A percentile compares a stretch with the other conserved stretches of the same genome.
phyloP scores from a whole-genome alignment of 2,888 invertebrate species.

The Chrysina gloriosa region DNA sequence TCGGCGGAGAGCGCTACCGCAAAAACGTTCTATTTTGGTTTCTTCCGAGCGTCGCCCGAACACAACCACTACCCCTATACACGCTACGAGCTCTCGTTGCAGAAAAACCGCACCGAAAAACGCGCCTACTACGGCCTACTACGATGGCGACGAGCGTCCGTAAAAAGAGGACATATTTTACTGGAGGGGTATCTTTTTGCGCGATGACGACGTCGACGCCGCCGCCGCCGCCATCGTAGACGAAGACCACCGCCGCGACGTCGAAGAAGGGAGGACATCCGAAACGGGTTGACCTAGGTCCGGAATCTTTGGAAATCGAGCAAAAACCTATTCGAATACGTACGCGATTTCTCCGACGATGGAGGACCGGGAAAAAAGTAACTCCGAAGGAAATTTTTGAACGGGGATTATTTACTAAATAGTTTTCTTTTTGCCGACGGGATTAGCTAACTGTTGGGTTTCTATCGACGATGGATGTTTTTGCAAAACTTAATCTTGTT shows the following conservation, averaged over 20 bases:
- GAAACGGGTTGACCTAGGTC: conserved; percentile 22
- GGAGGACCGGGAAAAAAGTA: too few species aligned
- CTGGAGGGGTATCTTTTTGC: conserved; percentile 17
- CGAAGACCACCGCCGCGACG: too few species aligned
- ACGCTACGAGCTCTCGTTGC: not conserved
- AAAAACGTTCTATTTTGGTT: conserved; percentile 48
- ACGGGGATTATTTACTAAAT: too few species aligned
- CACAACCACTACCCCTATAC: not conserved
- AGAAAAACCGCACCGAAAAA: conserved; percentile 20
- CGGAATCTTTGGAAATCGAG: conserved; percentile 14
- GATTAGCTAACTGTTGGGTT: too few species aligned
- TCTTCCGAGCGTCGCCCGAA: conserved; percentile 39
- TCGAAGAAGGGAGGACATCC: not conserved
- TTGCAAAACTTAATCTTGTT: too few species aligned
- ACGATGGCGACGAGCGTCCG: not conserved
- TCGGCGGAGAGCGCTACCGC: not conserved
- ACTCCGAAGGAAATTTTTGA: too few species aligned
- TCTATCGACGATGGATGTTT: too few species aligned
- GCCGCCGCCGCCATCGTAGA: not conserved
- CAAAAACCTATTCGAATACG: conserved; percentile 9
- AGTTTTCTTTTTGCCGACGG: too few species aligned
- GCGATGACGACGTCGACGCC: too few species aligned
- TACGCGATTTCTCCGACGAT: too few species aligned
- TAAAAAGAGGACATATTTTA: conserved; percentile 36
- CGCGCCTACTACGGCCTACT: conserved; percentile 6